Evolutionary conservation across 1,140 invertebrate species (phyloP).

Genomic region (Lysiphlebus fabarum): DNA sequence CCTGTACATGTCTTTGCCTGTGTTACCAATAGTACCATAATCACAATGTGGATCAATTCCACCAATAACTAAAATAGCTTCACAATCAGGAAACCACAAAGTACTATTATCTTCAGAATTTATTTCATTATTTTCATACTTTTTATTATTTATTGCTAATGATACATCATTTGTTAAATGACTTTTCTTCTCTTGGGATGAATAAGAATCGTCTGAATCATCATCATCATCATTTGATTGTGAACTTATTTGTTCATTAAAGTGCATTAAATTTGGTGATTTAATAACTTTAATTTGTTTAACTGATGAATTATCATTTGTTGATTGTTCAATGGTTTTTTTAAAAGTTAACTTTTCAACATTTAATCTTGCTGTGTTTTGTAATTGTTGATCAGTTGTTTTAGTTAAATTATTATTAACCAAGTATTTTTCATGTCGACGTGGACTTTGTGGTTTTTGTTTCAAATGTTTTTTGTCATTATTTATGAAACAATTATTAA

Average conservation of each 20-base stretch:
- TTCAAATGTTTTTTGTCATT: no score
- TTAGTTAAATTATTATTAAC: background rate
- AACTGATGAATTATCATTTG: no score
- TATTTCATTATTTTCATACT: no score
- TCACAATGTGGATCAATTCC: slow-evolving; percentile 59
- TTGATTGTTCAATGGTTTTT: no score
- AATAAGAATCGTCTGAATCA: slow-evolving; percentile 23
- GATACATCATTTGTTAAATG: background rate
- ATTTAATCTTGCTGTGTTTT: slow-evolving; percentile 1
- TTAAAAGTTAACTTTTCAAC: no score
- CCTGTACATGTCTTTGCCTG: slow-evolving; percentile 59
- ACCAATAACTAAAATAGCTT: slow-evolving; percentile 60
- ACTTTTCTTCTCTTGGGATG: slow-evolving; percentile 19
- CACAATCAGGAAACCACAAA: slow-evolving; percentile 56
- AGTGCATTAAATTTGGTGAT: slow-evolving; percentile 21
- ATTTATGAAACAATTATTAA: background rate
- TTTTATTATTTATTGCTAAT: background rate
- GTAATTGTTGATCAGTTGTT: no score
- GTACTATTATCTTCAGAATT: slow-evolving; percentile 34
- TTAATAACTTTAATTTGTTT: slow-evolving; percentile 24
- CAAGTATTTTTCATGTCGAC: slow-evolving; percentile 6
- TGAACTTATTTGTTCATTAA: slow-evolving; percentile 24
- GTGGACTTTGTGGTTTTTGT: background rate
- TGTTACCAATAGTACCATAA: slow-evolving; percentile 54
- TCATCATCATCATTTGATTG: slow-evolving; percentile 24